Percentiles rank a stretch among this genome's conserved stretches.
Evolutionary conservation across 2,797 vertebrate genomes (phyloP).

Genomic region (Lagodon rhomboides): DNA sequence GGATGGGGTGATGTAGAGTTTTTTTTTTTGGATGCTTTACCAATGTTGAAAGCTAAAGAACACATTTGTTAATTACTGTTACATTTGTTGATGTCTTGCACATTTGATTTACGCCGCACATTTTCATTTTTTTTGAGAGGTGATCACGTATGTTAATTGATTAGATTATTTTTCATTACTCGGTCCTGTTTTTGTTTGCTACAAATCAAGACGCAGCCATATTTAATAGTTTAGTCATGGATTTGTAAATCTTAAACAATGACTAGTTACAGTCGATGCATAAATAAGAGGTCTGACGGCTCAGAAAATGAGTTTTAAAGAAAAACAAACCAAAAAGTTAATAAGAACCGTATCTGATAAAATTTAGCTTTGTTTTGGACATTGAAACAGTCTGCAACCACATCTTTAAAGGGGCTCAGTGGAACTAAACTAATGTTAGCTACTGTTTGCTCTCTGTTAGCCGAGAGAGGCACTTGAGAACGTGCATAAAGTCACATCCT

Average conservation of each 20-base stretch:
- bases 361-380: not conserved
- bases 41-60: conserved; percentile 55
- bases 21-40: conserved; percentile 43
- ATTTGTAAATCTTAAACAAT: not conserved
- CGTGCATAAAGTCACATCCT: no score
- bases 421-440: no score
- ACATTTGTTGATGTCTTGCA: conserved; percentile 52
- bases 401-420: not conserved
- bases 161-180: not conserved
- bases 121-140: conserved; percentile 7
- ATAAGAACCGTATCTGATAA: not conserved
- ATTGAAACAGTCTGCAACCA: not conserved
- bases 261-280: conserved; percentile 20
- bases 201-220: conserved; percentile 27
- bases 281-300: conserved; percentile 1
- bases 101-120: conserved; percentile 39
- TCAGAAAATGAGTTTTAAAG: conserved; percentile 1
- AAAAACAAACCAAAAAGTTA: not conserved
- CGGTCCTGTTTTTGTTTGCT: not conserved
- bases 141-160: not conserved
- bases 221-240: conserved; percentile 11
- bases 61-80: conserved; percentile 65
- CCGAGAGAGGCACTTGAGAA: no score
- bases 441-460: no score
- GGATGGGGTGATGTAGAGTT: not conserved